Conservation (phyloP, 53 echinoderm and acorn worm genomes). For the Apostichopus leukothele region DNA sequence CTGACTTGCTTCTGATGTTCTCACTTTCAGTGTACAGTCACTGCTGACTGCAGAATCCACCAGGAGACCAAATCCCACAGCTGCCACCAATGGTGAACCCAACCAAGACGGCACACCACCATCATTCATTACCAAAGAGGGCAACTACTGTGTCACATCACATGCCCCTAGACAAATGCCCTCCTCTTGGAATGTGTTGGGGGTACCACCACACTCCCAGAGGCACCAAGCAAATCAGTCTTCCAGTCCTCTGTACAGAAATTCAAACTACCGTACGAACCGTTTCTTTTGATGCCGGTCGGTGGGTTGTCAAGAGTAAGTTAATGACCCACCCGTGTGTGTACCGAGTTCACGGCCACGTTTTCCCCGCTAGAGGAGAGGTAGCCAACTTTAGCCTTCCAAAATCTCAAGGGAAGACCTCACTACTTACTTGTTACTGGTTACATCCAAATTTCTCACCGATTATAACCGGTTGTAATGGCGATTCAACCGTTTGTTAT, state of each 20-base stretch:
- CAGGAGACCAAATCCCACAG: constrained; percentile 7
- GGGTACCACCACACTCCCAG: constrained; percentile 72
- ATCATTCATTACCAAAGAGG: constrained; percentile 43
- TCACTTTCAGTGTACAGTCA: constrained; percentile 15
- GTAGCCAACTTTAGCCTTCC: no score
- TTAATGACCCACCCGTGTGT: not conserved
- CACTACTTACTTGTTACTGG: no score
- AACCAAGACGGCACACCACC: constrained; percentile 17
- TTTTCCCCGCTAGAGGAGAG: no score
- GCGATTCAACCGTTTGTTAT: no score
- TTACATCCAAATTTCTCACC: no score
- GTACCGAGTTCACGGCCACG: no score
- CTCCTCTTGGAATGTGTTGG: constrained; percentile 84
- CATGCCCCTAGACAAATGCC: constrained; percentile 60
- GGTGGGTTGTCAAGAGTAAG: not conserved
- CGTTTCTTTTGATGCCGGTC: constrained; percentile 37
- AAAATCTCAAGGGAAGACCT: no score
- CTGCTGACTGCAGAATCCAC: constrained; percentile 11
- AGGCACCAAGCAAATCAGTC: constrained; percentile 44
- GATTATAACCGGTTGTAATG: no score
- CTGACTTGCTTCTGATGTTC: no score
- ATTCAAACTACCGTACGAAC: constrained; percentile 1
- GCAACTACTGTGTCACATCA: constrained; percentile 62
- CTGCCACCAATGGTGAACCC: constrained; percentile 19
- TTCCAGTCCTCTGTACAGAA: constrained; percentile 42